Evolutionary conservation across 2,888 invertebrate genomes (phyloP).

Genomic region (Cactoblastis cactorum): DNA sequence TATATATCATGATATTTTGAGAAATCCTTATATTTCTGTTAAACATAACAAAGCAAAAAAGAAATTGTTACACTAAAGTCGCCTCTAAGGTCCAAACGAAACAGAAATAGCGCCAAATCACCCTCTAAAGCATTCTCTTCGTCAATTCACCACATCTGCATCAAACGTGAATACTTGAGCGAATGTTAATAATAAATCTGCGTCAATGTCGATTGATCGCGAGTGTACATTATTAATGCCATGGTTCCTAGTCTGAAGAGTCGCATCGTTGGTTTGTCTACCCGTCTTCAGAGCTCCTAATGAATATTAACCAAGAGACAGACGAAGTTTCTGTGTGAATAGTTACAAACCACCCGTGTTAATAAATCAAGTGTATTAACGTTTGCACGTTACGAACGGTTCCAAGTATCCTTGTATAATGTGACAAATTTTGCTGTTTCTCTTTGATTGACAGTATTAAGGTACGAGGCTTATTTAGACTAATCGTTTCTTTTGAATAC

Average conservation of each 20-base stretch:
- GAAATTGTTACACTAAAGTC: too few species aligned
- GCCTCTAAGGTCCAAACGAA: too few species aligned
- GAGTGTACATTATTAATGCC: conserved; percentile 5
- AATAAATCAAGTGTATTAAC: conserved; percentile 2
- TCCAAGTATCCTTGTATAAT: not conserved
- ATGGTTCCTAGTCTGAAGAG: conserved; percentile 1
- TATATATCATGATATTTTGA: too few species aligned
- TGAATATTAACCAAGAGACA: conserved; percentile 20
- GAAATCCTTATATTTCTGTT: too few species aligned
- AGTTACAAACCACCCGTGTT: not conserved
- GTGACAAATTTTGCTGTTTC: not conserved
- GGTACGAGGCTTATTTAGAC: too few species aligned
- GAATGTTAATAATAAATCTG: not conserved
- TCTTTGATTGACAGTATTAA: too few species aligned
- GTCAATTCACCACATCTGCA: not conserved
- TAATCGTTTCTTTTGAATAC: too few species aligned
- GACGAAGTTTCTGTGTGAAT: conserved; percentile 9
- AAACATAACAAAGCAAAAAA: too few species aligned
- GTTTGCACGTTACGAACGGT: not conserved
- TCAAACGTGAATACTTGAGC: not conserved
- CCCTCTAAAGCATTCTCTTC: not conserved
- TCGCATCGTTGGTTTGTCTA: conserved; percentile 1
- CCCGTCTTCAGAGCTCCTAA: not conserved
- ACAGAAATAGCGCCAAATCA: too few species aligned
- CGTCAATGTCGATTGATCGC: not conserved